A percentile compares a stretch with the other conserved stretches of the same genome.
phyloP scores from a whole-genome alignment of 2,888 invertebrate species.

The Aspidiotus rigidus region DNA sequence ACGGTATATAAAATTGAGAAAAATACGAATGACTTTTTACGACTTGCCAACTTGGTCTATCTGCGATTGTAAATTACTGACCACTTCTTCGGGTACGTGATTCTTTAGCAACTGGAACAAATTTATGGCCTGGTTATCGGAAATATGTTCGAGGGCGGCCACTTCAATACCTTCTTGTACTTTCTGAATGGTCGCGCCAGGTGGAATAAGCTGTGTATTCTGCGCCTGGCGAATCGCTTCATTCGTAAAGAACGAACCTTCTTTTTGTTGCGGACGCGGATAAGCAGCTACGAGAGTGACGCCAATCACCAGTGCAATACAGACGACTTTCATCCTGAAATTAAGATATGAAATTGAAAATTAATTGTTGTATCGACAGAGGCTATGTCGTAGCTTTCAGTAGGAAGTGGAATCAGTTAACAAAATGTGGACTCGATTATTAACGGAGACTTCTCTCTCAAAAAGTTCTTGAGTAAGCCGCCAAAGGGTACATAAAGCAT shows the following conservation, averaged over 20 bases:
- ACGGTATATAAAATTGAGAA: too few species aligned
- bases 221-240: slow-evolving; percentile 82
- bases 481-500: too few species aligned
- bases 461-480: too few species aligned
- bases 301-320: slow-evolving; percentile 40
- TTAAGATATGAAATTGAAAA: background rate
- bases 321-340: slow-evolving; percentile 31
- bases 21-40: background rate
- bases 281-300: slow-evolving; percentile 49
- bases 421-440: background rate
- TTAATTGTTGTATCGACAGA: background rate
- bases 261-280: slow-evolving; percentile 49
- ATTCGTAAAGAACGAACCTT: slow-evolving; percentile 72
- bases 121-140: slow-evolving; percentile 73
- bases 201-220: slow-evolving; percentile 72
- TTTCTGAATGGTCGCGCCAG: slow-evolving; percentile 77
- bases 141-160: slow-evolving; percentile 77
- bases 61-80: slow-evolving; percentile 75
- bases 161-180: slow-evolving; percentile 69
- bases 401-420: background rate
- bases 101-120: slow-evolving; percentile 75
- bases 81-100: slow-evolving; percentile 76
- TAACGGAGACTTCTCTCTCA: too few species aligned
- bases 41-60: slow-evolving; percentile 66
- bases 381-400: too few species aligned